A percentile compares a stretch with the other conserved stretches of the same genome.
Evolutionary conservation across 2,888 invertebrate genomes (phyloP).

Genomic region (Thymelicus sylvestris): DNA sequence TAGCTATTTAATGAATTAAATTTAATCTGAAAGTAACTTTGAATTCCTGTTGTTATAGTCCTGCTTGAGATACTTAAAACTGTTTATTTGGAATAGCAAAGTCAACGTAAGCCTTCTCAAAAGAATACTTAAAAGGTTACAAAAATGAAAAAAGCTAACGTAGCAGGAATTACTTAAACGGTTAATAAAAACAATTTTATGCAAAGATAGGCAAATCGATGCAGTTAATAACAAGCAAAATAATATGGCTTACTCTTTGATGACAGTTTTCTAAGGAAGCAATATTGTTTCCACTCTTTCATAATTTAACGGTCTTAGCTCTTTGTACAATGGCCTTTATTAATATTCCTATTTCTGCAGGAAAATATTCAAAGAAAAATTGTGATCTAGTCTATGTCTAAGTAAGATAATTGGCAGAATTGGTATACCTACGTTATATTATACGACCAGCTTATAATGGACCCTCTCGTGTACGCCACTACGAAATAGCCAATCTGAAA

Average conservation of each 20-base stretch:
- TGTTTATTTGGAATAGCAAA: slow-evolving; percentile 44
- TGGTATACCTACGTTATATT: no score
- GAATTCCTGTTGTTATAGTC: neutral
- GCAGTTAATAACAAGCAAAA: slow-evolving; percentile 43
- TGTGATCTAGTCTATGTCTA: slow-evolving; percentile 1
- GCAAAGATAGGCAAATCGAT: slow-evolving; percentile 57
- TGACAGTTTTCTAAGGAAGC: slow-evolving; percentile 17
- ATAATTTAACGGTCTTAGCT: slow-evolving; percentile 2
- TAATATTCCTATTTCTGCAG: slow-evolving; percentile 5
- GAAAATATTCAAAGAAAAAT: slow-evolving; percentile 1
- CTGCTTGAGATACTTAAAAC: slow-evolving; percentile 37
- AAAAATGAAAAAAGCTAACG: slow-evolving; percentile 16
- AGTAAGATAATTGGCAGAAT: no score
- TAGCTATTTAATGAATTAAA: no score
- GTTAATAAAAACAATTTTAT: slow-evolving; percentile 69
- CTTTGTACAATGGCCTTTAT: neutral
- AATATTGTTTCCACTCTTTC: neutral
- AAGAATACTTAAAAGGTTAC: slow-evolving; percentile 48
- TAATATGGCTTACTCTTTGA: slow-evolving; percentile 11
- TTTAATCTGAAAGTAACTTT: no score
- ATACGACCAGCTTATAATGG: no score
- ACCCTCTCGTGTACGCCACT: no score
- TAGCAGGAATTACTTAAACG: slow-evolving; percentile 47
- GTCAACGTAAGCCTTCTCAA: slow-evolving; percentile 44
- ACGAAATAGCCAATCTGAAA: no score